Evolutionary conservation across 1,140 invertebrate species (phyloP), one percentile per base, ranked within the genome.

Genomic region (Eufriesea mexicana): DNA sequence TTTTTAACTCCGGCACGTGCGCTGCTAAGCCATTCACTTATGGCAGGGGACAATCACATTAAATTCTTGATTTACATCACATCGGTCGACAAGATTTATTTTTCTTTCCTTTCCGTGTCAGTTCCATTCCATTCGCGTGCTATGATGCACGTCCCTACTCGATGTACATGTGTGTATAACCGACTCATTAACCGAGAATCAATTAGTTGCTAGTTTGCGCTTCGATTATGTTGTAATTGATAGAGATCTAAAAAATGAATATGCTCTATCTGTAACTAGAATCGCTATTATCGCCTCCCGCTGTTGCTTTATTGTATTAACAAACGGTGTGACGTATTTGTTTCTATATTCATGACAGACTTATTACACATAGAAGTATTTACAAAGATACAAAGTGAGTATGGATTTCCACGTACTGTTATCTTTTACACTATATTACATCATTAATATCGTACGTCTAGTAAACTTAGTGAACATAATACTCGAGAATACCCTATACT

Each of bases 31-130:
- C 79, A 83, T 89, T 84, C 67, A 79, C 64, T 86, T 89, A 86
- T 80, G 62, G 83, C 74, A 85, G 78, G 83, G 88, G 90, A 90
- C 90, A 91, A 91, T 90, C 89, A 91, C 68, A 68, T 89, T 89
- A 70, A 84, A 83, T 83, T 70, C 7, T 64, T 67, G 61, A 89
- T 84, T 85, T 73, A 74, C 71, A 84, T 81, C 59, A 59, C 55
- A 62, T 86, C 62, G 71, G 14, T 73, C 67, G 62, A 68, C 73
- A 79, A 88, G 68, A 82, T 82, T 62, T 85, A 68, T 76, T 79
- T 72, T 85, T 42, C 68, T 78, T 84, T 86, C 47, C 66, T 82
- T 85, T 70, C 75, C 47, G 45, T 67, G 64, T 89, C 76, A 83
- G 45, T 84, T 79, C 88, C 84, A 86, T 89, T 89, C 83, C 84